A percentile compares a stretch with the other conserved stretches of the same genome.
Evolutionary conservation across 1,140 invertebrate species (phyloP).

Genomic region (Zaprionus ornatus): DNA sequence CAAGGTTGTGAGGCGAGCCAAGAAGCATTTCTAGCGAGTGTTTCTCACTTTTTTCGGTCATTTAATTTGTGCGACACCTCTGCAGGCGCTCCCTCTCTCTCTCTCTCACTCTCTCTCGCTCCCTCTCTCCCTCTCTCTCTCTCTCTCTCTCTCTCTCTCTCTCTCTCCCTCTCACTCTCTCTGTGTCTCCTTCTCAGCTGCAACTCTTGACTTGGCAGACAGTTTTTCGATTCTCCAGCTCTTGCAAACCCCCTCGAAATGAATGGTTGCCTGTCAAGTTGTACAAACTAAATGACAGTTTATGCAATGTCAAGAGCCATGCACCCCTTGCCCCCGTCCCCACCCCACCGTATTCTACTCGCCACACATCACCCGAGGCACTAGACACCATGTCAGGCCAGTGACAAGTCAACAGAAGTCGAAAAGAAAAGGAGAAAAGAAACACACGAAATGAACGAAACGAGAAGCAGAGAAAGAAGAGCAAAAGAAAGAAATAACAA

Average conservation of each 20-base stretch:
- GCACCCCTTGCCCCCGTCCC: slow-evolving; percentile 5
- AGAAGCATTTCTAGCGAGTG: slow-evolving; percentile 2
- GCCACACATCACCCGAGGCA: not conserved
- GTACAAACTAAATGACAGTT: slow-evolving; percentile 69
- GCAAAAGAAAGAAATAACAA: not conserved
- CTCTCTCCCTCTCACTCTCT: not conserved
- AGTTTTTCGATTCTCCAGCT: slow-evolving; percentile 32
- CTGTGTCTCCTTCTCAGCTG: slow-evolving; percentile 15
- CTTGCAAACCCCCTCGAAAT: slow-evolving; percentile 20
- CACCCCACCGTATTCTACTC: not conserved
- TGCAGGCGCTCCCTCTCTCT: not conserved
- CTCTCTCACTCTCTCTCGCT: not conserved
- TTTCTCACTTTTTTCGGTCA: slow-evolving; percentile 29
- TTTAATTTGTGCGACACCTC: slow-evolving; percentile 55
- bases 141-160: not conserved
- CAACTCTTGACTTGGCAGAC: slow-evolving; percentile 35
- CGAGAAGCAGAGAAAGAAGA: not conserved
- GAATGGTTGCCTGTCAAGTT: slow-evolving; percentile 64
- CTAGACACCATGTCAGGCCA: slow-evolving; percentile 32
- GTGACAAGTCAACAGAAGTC: slow-evolving; percentile 49
- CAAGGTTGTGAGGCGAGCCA: not conserved
- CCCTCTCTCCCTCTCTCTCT: not conserved
- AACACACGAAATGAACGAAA: slow-evolving; percentile 8
- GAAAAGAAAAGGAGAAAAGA: slow-evolving; percentile 30
- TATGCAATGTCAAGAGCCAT: slow-evolving; percentile 59